A percentile compares a stretch with the other conserved stretches of the same genome.
phyloP scores from a whole-genome alignment of 1,140 invertebrate genomes.

The Sycophila sp. region DNA sequence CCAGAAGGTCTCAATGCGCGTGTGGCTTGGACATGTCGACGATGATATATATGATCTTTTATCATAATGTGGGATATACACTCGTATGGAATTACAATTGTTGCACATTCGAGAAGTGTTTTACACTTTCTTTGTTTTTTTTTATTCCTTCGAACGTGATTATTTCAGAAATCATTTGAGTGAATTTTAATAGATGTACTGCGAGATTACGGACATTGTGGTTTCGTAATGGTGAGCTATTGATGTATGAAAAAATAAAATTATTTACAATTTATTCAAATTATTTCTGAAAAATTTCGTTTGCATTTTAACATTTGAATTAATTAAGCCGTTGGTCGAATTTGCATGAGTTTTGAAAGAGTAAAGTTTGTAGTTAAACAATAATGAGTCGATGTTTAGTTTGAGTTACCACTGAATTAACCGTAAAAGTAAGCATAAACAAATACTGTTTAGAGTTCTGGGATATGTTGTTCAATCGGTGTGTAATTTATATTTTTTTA shows the following conservation, averaged over 20 bases:
- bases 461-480: conserved; percentile 14
- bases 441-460: background rate
- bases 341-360: conserved; percentile 20
- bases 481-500: no score
- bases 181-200: background rate
- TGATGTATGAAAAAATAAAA: no score
- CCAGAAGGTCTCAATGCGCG: conserved; percentile 49
- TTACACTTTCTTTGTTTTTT: background rate
- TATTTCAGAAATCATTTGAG: conserved; percentile 1
- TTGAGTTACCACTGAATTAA: conserved; percentile 11
- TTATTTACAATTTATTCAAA: no score
- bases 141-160: background rate
- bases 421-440: background rate
- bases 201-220: no score
- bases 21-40: conserved; percentile 44
- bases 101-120: background rate
- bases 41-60: background rate
- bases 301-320: background rate
- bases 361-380: conserved; percentile 16
- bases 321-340: background rate
- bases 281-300: background rate
- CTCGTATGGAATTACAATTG: background rate
- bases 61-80: no score
- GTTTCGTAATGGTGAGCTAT: no score
- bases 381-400: conserved; percentile 21